Evolutionary conservation across 2,888 invertebrate species (phyloP).

Genomic region (Sphecodes monilicornis): DNA sequence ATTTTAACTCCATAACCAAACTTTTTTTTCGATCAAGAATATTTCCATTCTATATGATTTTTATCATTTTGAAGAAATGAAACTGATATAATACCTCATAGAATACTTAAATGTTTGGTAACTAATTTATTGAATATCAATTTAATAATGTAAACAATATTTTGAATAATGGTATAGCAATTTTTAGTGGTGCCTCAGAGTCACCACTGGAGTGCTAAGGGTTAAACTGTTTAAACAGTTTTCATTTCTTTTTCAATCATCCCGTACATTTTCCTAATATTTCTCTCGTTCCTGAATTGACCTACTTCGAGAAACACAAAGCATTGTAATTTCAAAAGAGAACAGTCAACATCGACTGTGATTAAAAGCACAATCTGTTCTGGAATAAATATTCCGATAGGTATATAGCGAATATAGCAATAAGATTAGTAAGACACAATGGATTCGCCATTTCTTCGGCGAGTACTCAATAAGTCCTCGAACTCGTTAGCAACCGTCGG

Average conservation of each 20-base stretch:
- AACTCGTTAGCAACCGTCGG: slow-evolving; percentile 2
- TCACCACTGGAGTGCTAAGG: too few species aligned
- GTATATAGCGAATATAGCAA: too few species aligned
- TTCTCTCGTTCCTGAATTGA: background rate
- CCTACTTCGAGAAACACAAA: background rate
- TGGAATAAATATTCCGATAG: slow-evolving; percentile 9
- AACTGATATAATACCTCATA: too few species aligned
- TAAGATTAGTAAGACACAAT: slow-evolving; percentile 11
- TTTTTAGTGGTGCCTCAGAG: too few species aligned
- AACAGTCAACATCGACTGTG: background rate
- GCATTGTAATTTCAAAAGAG: background rate
- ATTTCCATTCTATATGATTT: too few species aligned
- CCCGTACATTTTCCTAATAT: background rate
- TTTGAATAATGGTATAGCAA: too few species aligned
- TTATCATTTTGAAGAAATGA: too few species aligned
- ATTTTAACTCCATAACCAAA: too few species aligned
- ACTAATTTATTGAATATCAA: too few species aligned
- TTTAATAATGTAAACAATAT: too few species aligned
- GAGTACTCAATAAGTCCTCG: slow-evolving; percentile 8
- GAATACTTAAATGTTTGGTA: too few species aligned
- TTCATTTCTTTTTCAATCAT: background rate
- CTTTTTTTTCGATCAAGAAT: too few species aligned
- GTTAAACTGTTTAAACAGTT: background rate
- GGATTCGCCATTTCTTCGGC: background rate
- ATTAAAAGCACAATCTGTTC: background rate